Evolutionary conservation across 1,140 invertebrate species (phyloP).

Genomic region (Polyergus mexicanus): DNA sequence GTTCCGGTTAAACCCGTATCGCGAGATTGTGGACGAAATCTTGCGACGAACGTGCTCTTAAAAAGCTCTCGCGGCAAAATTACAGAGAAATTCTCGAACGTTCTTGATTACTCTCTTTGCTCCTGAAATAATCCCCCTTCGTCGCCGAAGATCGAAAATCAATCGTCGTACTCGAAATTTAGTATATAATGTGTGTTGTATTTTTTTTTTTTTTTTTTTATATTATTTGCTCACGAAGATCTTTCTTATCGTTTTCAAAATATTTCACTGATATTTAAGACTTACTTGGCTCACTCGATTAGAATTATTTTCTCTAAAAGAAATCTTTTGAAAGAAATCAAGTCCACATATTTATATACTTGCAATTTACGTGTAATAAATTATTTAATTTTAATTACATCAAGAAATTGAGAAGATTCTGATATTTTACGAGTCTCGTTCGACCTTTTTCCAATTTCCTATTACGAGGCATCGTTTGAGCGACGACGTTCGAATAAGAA

Average conservation of each 20-base stretch:
- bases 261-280: neutral
- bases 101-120: slow-evolving; percentile 11
- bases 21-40: neutral
- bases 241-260: neutral
- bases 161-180: neutral
- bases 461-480: neutral
- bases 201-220: neutral
- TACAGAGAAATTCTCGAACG: neutral
- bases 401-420: neutral
- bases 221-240: neutral
- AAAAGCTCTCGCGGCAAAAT: neutral
- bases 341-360: too few species aligned
- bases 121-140: neutral
- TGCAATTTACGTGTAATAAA: neutral
- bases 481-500: slow-evolving; percentile 47
- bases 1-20: slow-evolving; percentile 22
- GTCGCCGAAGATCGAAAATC: neutral
- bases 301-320: neutral
- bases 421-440: neutral
- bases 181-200: neutral
- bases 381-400: neutral
- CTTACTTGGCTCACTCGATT: neutral
- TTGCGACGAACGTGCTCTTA: neutral
- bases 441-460: slow-evolving; percentile 28
- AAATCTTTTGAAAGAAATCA: neutral